Evolutionary conservation across 1,140 invertebrate species (phyloP).

Genomic region (Panagrolaimus sp.): DNA sequence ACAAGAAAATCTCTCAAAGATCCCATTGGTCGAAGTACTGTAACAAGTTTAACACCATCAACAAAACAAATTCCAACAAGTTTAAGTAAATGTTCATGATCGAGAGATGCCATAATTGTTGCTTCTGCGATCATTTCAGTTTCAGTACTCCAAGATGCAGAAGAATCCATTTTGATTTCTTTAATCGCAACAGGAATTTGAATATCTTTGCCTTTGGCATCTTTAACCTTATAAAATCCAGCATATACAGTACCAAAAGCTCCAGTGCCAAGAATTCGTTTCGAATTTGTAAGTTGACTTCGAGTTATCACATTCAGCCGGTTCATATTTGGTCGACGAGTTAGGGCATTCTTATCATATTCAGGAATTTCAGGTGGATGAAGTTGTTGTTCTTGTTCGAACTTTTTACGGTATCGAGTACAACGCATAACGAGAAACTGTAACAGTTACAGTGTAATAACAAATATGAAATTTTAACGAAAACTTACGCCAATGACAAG

Average conservation of each 20-base stretch:
- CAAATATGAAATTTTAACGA: too few relatives aligned
- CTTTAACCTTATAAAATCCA: not conserved
- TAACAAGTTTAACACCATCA: conserved; percentile 1
- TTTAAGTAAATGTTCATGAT: conserved; percentile 3
- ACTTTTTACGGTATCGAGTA: conserved; percentile 6
- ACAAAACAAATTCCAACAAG: conserved; percentile 5
- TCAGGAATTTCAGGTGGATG: conserved; percentile 1
- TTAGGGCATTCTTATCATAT: not conserved
- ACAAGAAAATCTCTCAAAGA: not conserved
- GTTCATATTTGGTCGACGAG: conserved; percentile 1
- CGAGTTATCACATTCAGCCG: conserved; percentile 5
- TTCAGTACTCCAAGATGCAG: not conserved
- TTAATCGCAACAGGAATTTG: not conserved
- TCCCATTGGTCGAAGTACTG: not conserved
- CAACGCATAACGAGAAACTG: not conserved
- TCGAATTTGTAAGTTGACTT: not conserved
- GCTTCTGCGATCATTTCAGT: conserved; percentile 5
- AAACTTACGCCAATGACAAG: not conserved
- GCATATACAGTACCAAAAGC: conserved; percentile 15
- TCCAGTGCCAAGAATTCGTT: not conserved
- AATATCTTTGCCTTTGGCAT: not conserved
- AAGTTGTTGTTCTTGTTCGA: conserved; percentile 5
- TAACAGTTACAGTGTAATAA: too few relatives aligned
- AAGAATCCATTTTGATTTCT: not conserved
- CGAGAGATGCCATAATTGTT: not conserved